Conservation (phyloP, 1,140 invertebrate genomes). For the Delia radicum region DNA sequence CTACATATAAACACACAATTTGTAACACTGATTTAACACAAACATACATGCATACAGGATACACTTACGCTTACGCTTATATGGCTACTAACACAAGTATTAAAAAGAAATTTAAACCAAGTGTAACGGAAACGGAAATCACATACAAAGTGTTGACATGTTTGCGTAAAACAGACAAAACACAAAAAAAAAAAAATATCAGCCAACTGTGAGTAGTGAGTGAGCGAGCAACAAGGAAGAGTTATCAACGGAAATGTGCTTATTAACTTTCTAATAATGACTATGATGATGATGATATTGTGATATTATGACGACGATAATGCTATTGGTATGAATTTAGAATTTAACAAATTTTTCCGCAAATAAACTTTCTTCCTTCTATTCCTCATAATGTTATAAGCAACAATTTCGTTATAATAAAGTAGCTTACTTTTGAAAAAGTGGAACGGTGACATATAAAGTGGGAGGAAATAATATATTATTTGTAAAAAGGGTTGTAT, state of each 20-base stretch:
- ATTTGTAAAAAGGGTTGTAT: conserved; percentile 7
- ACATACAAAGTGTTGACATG: conserved; percentile 14
- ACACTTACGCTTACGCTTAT: background rate
- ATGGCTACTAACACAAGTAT: background rate
- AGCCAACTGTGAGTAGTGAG: background rate
- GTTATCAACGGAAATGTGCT: conserved; percentile 10
- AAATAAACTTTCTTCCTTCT: background rate
- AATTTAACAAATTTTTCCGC: conserved; percentile 13
- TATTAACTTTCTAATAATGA: background rate
- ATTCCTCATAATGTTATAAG: background rate
- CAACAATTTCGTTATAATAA: conserved; percentile 1
- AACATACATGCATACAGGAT: conserved; percentile 4
- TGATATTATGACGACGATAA: background rate
- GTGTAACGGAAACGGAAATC: conserved; percentile 13
- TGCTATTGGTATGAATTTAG: background rate
- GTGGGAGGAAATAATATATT: background rate
- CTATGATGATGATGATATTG: too few relatives aligned
- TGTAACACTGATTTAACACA: background rate
- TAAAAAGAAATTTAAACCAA: background rate
- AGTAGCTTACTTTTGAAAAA: background rate
- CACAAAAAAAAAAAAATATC: background rate
- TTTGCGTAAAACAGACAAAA: background rate
- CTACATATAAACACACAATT: background rate
- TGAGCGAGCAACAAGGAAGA: background rate
- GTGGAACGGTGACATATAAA: background rate